Percentiles rank a stretch among this genome's conserved stretches.
phyloP scores from a whole-genome alignment of 2,888 invertebrate species.

The Cephus runcator region DNA sequence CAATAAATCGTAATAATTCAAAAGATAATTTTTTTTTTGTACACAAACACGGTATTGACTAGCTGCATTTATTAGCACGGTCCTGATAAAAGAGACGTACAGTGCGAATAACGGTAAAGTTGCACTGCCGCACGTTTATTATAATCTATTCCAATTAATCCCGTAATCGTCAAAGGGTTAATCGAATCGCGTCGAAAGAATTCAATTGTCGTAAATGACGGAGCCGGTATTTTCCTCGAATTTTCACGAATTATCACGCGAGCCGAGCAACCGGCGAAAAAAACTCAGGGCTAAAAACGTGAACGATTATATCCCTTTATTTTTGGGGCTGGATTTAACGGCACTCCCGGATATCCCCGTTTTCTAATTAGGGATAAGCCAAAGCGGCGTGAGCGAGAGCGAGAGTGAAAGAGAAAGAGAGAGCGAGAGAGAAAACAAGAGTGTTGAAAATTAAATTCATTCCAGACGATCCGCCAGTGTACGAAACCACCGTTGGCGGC shows the following conservation, averaged over 20 bases:
- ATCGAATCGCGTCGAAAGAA: not conserved
- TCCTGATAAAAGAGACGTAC: not conserved
- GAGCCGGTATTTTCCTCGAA: not conserved
- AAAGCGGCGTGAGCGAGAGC: constrained; percentile 11
- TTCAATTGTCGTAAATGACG: too few species aligned
- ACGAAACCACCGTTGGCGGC: not conserved
- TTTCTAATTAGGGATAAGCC: constrained; percentile 18
- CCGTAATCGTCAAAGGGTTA: not conserved
- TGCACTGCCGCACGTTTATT: too few species aligned
- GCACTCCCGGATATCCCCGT: constrained; percentile 1
- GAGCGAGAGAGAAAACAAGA: not conserved
- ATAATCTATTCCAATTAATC: not conserved
- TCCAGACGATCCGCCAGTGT: not conserved
- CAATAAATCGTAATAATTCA: too few species aligned
- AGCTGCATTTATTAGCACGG: not conserved
- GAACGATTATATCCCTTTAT: constrained; percentile 15
- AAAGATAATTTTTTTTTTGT: too few species aligned
- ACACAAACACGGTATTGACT: not conserved
- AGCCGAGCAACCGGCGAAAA: not conserved
- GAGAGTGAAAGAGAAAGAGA: not conserved
- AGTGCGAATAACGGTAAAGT: too few species aligned
- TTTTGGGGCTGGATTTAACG: constrained; percentile 14
- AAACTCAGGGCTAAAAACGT: not conserved
- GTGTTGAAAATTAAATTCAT: not conserved
- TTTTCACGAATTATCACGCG: not conserved